Base-by-base conservation (phyloP, 2,888 invertebrate species). In the Drosophila birchii region DNA sequence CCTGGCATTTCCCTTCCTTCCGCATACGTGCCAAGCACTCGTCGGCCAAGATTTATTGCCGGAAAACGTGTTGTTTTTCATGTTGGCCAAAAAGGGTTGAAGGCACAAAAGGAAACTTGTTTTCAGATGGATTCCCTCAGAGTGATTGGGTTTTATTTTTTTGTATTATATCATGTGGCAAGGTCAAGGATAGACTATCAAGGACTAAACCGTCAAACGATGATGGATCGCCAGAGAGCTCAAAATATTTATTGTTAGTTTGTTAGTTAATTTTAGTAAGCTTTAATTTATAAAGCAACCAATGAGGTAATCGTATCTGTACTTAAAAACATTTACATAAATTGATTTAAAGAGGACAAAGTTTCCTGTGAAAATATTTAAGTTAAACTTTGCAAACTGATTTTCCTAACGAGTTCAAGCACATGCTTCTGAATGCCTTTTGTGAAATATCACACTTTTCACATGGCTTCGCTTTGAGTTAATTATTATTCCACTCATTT, bases 21-120 rank as follows among this genome's bases (percentile, higher is more conserved):
- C 76, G 69, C 72, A 78, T 74, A 78, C 85, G 83, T 84, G 86
- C 72, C 57, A 78, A 70, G 76, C 72, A 75, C 75, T 84, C 61
- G 71, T 63, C 57, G 63, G 62, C 70, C 80, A 78, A 76, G 81
- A 84, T 86, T 86, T 84, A 84, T 84, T 84, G 67, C 69, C 32
- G 47, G 43, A 54, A 49, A 75, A 86, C 81, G 79, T 86, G 80
- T 72, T 74, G 75, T 81, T 83, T 76, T 61, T 78, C 74, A 78
- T 64, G 68, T 74, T 66, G 68, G 55, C 53, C 62, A 61, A 59
- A 51, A 54, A 54, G 62, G 69, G 45, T 71, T 73, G 56, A 53
- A 36, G 34, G n/a, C 64, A 72, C 51, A 64, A 55, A 55, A 55
- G 38, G 26, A 61, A 61, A 75, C 45, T 55, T 49, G 59, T 44